Percentiles rank a stretch among this genome's conserved stretches.
phyloP scores from a whole-genome alignment of 2,888 invertebrate species.

The Sinotaia quadrata region DNA sequence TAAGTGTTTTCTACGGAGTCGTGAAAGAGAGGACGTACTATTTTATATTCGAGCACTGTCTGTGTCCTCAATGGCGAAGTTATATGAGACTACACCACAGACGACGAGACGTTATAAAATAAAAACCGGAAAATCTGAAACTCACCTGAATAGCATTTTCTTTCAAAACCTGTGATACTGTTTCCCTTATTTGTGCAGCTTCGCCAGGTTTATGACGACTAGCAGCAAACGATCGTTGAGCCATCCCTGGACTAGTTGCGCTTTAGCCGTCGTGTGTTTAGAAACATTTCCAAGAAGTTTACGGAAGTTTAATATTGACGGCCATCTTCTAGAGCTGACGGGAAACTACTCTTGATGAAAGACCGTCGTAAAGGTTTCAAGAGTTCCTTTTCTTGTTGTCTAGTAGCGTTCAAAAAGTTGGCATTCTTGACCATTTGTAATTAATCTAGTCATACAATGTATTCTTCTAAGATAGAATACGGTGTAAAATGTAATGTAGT shows the following conservation, averaged over 20 bases:
- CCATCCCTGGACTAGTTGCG: not conserved
- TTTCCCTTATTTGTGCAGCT: not conserved
- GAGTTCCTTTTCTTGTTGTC: no score
- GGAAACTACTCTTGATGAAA: not conserved
- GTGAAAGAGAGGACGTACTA: no score
- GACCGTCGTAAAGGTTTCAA: no score
- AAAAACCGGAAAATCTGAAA: not conserved
- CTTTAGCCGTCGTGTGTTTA: not conserved
- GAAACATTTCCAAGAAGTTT: constrained; percentile 1
- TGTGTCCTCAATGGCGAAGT: no score
- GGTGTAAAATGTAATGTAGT: no score
- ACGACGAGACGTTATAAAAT: no score
- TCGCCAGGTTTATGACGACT: not conserved
- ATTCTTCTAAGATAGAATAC: not conserved
- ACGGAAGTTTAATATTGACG: not conserved
- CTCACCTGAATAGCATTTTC: not conserved
- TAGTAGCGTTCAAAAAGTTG: no score
- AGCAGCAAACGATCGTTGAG: not conserved
- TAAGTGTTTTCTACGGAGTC: no score
- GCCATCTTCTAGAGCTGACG: not conserved
- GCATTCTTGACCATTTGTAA: no score
- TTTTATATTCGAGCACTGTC: no score
- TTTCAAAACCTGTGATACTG: not conserved
- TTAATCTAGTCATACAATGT: not conserved
- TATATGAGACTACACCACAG: no score